Conservation (phyloP, 2,113 vertebrate genomes). For the Hystrix cristata region DNA sequence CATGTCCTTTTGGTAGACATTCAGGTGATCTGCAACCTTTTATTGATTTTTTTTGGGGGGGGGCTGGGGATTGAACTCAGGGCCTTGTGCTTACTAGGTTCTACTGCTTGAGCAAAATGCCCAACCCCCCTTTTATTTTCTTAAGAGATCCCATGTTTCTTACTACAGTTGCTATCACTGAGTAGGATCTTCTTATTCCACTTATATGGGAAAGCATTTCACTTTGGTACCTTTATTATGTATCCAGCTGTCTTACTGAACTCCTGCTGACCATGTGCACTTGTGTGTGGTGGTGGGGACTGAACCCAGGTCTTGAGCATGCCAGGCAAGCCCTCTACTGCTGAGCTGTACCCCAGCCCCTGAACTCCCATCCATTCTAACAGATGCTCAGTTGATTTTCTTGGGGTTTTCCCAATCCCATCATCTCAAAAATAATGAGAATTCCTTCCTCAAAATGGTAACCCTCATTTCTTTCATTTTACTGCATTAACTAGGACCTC, state of each 20-base stretch:
- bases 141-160: not conserved
- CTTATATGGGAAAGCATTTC: not conserved
- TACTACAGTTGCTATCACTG: constrained; percentile 19
- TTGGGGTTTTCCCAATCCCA: not conserved
- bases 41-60: not conserved
- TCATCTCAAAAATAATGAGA: not conserved
- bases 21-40: constrained; percentile 10
- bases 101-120: too few relatives aligned
- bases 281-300: not conserved
- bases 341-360: not conserved
- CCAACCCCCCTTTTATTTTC: not conserved
- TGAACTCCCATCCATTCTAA: not conserved
- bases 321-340: not conserved
- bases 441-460: constrained; percentile 41
- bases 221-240: not conserved
- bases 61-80: too few relatives aligned
- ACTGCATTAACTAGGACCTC: not conserved
- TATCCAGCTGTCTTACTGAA: not conserved
- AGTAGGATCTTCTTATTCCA: not conserved
- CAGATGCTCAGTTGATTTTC: not conserved
- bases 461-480: constrained; percentile 38
- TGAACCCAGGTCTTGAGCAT: not conserved
- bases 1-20: not conserved
- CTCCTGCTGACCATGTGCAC: not conserved
- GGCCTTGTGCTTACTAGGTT: not conserved